Percentiles rank a stretch among this genome's conserved stretches.
phyloP scores from a whole-genome alignment of 2,113 vertebrate species.

The Carettochelys insculpta region DNA sequence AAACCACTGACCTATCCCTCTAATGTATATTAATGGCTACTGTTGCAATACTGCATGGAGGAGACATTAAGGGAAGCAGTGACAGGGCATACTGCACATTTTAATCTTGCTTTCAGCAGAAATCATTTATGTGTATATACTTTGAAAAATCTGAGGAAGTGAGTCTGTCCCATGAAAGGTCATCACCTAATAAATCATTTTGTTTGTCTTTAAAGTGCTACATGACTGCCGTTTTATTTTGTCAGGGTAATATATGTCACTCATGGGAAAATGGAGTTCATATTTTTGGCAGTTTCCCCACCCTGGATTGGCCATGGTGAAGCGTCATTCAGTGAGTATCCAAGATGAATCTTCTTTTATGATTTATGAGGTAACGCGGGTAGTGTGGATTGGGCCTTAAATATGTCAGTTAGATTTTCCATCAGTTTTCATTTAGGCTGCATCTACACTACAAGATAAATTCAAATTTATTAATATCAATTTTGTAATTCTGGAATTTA shows the following conservation, averaged over 20 bases:
- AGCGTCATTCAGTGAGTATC: not conserved
- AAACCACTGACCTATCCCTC: no score
- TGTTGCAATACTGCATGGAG: not conserved
- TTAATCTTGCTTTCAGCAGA: not conserved
- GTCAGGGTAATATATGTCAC: not conserved
- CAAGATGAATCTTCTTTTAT: fast-evolving
- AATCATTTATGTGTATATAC: not conserved
- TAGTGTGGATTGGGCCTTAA: not conserved
- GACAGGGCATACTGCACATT: not conserved
- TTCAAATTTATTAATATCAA: no score
- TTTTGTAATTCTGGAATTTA: no score
- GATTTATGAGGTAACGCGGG: not conserved
- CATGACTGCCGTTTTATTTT: no score
- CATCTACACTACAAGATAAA: no score
- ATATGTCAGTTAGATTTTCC: not conserved
- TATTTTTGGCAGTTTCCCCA: not conserved
- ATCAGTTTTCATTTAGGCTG: fast-evolving
- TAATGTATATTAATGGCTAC: no score
- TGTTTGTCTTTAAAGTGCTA: no score
- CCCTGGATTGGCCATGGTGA: not conserved
- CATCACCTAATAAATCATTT: no score
- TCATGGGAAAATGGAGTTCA: not conserved
- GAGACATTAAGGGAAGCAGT: not conserved
- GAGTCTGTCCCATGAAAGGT: no score
- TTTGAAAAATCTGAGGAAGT: no score